These are phyloP conservation scores for Pseudochirops corinnae DNA, from an alignment of 2,797 vertebrate genomes.

Conservation along the genomic window DNA sequence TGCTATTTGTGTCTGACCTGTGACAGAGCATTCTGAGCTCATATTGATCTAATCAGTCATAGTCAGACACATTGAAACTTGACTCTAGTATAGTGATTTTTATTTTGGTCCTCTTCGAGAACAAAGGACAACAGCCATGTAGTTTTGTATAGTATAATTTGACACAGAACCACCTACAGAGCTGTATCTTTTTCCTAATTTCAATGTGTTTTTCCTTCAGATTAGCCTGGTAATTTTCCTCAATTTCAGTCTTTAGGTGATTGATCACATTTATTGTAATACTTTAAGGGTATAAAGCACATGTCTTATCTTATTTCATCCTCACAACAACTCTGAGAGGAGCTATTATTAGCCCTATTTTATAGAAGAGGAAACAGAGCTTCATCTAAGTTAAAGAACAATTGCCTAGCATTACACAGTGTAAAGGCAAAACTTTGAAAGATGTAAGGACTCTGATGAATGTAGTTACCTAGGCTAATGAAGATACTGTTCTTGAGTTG, in stretches of 20 bases:
- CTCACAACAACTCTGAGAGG: not conserved
- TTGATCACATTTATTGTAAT: not conserved
- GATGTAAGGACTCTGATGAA: not conserved
- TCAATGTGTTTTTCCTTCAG: not conserved
- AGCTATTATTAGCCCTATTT: not conserved
- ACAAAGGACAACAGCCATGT: not conserved
- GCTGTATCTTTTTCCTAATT: not conserved
- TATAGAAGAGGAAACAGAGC: not conserved
- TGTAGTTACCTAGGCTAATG: not conserved
- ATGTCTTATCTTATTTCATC: not conserved
- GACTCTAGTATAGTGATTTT: too few relatives aligned
- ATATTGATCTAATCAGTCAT: too few relatives aligned
- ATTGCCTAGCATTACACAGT: not conserved
- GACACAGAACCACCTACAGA: not conserved
- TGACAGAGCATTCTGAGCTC: too few relatives aligned
- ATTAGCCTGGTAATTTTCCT: not conserved
- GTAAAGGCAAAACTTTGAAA: not conserved
- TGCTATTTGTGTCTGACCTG: too few relatives aligned
- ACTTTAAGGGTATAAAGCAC: not conserved
- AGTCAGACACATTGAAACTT: too few relatives aligned
- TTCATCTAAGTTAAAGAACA: not conserved
- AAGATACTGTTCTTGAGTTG: not conserved
- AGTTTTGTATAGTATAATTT: not conserved
- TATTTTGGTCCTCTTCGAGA: too few relatives aligned
- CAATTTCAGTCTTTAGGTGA: not conserved